Base-by-base conservation (phyloP, 1,140 invertebrate species). In the Cheumatopsyche charites region DNA sequence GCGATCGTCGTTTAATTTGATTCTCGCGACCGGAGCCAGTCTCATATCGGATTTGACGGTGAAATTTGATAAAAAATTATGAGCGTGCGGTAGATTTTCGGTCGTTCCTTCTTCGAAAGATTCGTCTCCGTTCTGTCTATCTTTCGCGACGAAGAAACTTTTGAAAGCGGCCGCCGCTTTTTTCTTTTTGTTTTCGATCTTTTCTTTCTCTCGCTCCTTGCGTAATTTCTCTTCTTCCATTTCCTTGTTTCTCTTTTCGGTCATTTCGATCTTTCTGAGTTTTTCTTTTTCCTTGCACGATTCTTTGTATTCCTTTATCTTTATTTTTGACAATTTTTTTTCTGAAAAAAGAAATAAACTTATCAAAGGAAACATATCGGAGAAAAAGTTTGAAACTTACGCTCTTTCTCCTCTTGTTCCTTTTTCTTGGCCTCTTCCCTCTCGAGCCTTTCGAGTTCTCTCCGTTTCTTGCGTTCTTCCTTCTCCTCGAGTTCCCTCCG, bases 1-100 rank as follows among this genome's bases (percentile, higher is more conserved):
- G 15, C 84, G 81, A 12, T 85, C 78, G 42, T 85, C 77, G 15
- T 72, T 81, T 19, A 92, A 79, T 36, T 78, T 72, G 69, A 80
- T 79, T 74, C 92, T 83, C 68, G 79, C 78, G 9, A 86, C 75
- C 0, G 93, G 93, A 3, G 95, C 94, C 63, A 97, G 76, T 78
- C 88, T 88, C 94, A 96, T 97, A 80, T 95, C 91, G n/a, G 88
- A 87, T 81, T 95, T 96, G 3, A 95, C 83, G 83, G 83, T 84
- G 70, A 86, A 84, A 72, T 80, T 81, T 23, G 83, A 83, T 23
- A 83, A 71, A 58, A 72, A 71, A 25, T 66, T 70, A 70, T 67
- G 62, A 70, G 78, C 82, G 76, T 23, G 23, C 7, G 55, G 12
- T 11, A 12, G 6, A 1, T 23, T 25, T 36, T 36, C 29, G 9